phyloP scores from a whole-genome alignment of 2,113 vertebrate genomes.

The Cardinalis cardinalis region DNA sequence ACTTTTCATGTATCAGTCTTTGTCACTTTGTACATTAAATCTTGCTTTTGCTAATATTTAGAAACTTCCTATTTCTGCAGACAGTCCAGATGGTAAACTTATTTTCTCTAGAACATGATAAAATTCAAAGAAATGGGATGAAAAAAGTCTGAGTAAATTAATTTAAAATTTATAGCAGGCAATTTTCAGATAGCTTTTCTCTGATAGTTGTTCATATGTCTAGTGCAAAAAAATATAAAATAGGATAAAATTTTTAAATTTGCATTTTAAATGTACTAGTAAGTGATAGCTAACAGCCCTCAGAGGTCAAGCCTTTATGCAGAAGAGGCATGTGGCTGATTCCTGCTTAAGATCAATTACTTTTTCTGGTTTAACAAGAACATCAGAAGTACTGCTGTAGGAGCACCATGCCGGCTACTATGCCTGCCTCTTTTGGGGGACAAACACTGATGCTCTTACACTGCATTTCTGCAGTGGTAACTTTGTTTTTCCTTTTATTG shows the following conservation, averaged over 20 bases:
- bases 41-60: not conserved
- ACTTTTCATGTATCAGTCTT: not conserved
- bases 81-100: not conserved
- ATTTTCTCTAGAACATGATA: not conserved
- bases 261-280: not conserved
- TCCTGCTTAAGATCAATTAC: not conserved
- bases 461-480: not conserved
- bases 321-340: not conserved
- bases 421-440: not conserved
- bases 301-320: not conserved
- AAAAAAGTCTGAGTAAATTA: not conserved
- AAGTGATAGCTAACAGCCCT: not conserved
- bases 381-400: not conserved
- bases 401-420: not conserved
- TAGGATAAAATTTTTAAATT: not conserved
- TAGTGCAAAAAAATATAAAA: not conserved
- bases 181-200: not conserved
- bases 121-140: not conserved
- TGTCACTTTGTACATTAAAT: not conserved
- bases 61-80: not conserved
- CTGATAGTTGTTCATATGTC: not conserved
- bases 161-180: not conserved
- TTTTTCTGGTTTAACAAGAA: not conserved
- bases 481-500: not conserved
- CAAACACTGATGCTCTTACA: fast-evolving